Evolutionary conservation across 2,888 invertebrate genomes (phyloP).

Genomic region (Thereva nobilitata): DNA sequence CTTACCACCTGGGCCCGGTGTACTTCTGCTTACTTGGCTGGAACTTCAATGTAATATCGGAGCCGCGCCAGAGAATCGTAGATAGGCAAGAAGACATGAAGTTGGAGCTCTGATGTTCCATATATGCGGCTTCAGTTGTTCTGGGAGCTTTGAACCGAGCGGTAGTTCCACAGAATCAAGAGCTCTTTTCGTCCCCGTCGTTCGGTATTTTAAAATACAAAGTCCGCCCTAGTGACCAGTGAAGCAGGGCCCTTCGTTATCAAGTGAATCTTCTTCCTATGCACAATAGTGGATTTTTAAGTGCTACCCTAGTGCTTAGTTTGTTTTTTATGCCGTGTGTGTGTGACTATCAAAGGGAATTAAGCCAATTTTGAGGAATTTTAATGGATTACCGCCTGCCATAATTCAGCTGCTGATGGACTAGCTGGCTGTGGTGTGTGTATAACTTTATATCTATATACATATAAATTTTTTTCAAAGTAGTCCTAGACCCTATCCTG

Average conservation of each 20-base stretch:
- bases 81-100: neutral
- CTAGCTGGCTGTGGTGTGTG: neutral
- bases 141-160: conserved; percentile 20
- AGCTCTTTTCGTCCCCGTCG: neutral
- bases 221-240: neutral
- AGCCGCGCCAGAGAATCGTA: neutral
- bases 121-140: conserved; percentile 19
- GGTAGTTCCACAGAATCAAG: conserved; percentile 16
- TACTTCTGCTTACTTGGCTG: conserved; percentile 9
- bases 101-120: neutral
- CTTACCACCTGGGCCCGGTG: conserved; percentile 6
- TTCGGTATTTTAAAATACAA: neutral
- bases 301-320: neutral
- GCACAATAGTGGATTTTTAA: no score
- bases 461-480: neutral
- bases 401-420: neutral
- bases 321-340: neutral
- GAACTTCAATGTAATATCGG: neutral
- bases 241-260: no score
- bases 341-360: neutral
- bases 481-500: conserved; percentile 2
- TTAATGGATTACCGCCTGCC: conserved; percentile 6
- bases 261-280: no score
- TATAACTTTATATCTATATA: neutral
- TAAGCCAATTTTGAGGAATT: conserved; percentile 10